These are phyloP conservation scores for Tenebrio molitor DNA, from an alignment of 1,140 invertebrate genomes.

Conservation along the genomic window DNA sequence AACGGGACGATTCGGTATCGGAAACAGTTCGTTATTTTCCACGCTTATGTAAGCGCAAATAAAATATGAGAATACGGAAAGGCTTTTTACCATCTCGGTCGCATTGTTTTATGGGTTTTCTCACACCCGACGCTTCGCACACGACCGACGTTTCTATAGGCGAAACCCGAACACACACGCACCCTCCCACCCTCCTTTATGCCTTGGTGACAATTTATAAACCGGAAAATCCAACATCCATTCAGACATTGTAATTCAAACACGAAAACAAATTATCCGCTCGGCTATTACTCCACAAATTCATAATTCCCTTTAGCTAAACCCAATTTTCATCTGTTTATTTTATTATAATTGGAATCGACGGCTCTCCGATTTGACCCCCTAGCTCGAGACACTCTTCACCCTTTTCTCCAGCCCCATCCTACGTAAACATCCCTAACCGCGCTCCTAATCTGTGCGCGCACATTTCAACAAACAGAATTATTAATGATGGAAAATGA, in stretches of 20 bases:
- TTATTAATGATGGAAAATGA: constrained; percentile 3
- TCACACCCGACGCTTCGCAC: constrained; percentile 13
- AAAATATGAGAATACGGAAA: constrained; percentile 49
- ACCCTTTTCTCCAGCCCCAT: not conserved
- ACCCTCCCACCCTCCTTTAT: not conserved
- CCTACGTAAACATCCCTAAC: constrained; percentile 1
- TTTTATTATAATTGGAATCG: constrained; percentile 6
- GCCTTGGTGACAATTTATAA: constrained; percentile 31
- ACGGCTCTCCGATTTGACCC: not conserved
- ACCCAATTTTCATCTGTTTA: constrained; percentile 34
- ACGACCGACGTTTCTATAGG: not conserved
- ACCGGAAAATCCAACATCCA: constrained; percentile 31
- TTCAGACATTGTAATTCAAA: not conserved
- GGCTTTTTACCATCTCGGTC: constrained; percentile 47
- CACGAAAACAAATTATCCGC: constrained; percentile 41
- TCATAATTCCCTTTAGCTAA: too few species aligned
- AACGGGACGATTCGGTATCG: constrained; percentile 37
- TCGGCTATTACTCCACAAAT: constrained; percentile 7
- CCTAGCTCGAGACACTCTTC: constrained; percentile 2
- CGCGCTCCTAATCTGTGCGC: not conserved
- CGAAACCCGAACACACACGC: not conserved
- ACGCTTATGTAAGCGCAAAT: constrained; percentile 49
- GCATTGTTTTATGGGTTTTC: constrained; percentile 37
- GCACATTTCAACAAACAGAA: constrained; percentile 10
- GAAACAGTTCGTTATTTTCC: constrained; percentile 48